Evolutionary conservation across 1,140 invertebrate genomes (phyloP), one percentile per base, ranked within the genome.

Genomic region (Dinoponera quadriceps): DNA sequence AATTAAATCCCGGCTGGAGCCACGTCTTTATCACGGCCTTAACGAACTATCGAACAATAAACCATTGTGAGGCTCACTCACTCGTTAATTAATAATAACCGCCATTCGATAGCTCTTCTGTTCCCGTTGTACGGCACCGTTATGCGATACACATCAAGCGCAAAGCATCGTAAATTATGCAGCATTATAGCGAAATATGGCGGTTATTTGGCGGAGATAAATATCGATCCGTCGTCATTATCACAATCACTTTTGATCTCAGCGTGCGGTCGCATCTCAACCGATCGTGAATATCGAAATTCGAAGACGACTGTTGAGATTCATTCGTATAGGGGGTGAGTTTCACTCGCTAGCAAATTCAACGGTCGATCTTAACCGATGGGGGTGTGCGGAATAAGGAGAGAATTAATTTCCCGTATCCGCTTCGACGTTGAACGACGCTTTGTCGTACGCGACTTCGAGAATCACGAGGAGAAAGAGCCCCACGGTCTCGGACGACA

Each of bases 81-180:
- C 33, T 20, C 63, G 44, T 80, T 69, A 69, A 71, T 80, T 69
- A 80, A 80, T 69, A 80, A 80, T 57, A 80, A 71, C 51, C 25
- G 18, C 38, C 44, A 49, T 69, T 80, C 65, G 51, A 69, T 80
- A 69, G 51, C 33, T 44, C n/a, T 29, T 80, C 22, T 33, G 5
- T 44, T 44, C 25, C 51, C 38, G 13, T 27, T 69, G 54, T 57
- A 22, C 54, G 33, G 13, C 44, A 38, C 7, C 38, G 38, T 44
- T 78, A 69, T 33, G 13, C 49, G 27, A 57, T 69, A 57, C 55
- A 69, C 44, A 78, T 49, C 27, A 54, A 57, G 33, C 51, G 22
- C 33, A 69, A 69, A 22, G 33, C 16, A 57, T 20, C 20, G 55
- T 44, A 80, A 57, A 80, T 57, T 38, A 13, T 49, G 63, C 59